Base-by-base conservation (phyloP, 1,140 invertebrate genomes). In the Zaprionus camerounensis region DNA sequence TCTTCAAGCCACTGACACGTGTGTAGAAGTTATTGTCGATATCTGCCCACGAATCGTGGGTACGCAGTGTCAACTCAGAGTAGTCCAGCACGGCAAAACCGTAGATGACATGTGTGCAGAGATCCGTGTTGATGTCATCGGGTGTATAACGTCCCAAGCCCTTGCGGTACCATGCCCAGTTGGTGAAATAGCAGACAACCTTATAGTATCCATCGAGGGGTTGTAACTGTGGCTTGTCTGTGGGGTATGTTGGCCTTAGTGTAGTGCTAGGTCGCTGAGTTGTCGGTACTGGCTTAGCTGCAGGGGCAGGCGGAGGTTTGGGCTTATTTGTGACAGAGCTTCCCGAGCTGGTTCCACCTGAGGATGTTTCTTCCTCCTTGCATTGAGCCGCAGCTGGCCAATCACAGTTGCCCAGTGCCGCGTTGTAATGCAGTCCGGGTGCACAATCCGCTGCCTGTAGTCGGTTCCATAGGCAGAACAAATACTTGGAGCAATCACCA, bases 61-160 rank as follows among this genome's bases (percentile, higher is more conserved):
- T 95, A 79, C 96, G 96, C 36, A 98, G 96, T 0, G 94, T 94
- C 0, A 98, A 93, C 12, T 96, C 95, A 0, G 96, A 95, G 61
- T 95, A 95, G 78, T 98, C 96, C 22, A 98, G 91, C 2, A 98
- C 97, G 2, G 97, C 97, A 90, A 98, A 99, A 24, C 97, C 97
- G 84, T 98, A 98, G 1, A 98, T 95, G 58, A 99, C 96, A 83
- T 99, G 98, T 0, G 98, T 98, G 85, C 98, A 99, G 0, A 99
- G 94, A 41, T 95, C 95, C 1, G 96, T 94, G 90, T 98, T 96
- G 22, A 98, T 98, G 77, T 98, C 95, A 86, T 97, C 96, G 1
- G 97, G 97, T 2, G 95, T 93, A 78, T 97, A 98, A 81, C 97
- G 97, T 51, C 97, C 97, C 15, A 94, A 80, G 0, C 97, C 97